Evolutionary conservation across 2,113 vertebrate species (phyloP).

Genomic region (Patagioenas fasciata): DNA sequence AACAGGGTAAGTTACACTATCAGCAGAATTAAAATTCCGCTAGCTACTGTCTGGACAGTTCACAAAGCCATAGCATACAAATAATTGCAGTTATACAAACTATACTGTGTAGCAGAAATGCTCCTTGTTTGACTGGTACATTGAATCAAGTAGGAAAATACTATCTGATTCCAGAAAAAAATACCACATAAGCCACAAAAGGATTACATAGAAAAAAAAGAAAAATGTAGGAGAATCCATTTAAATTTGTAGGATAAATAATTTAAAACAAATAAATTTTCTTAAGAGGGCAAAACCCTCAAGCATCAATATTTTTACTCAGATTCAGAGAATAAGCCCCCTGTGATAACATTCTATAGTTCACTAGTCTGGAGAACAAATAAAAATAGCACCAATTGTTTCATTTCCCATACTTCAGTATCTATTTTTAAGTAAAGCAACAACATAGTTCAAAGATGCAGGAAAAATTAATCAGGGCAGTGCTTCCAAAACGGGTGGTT

Average conservation of each 20-base stretch:
- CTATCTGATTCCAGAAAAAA: neutral
- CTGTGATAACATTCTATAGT: neutral
- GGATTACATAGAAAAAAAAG: neutral
- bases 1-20: neutral
- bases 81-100: neutral
- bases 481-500: neutral
- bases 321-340: neutral
- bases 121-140: neutral
- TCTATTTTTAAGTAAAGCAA: neutral
- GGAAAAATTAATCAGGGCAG: neutral
- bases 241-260: neutral
- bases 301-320: neutral
- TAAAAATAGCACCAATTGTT: neutral
- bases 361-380: neutral
- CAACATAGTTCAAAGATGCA: neutral
- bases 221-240: neutral
- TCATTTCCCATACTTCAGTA: neutral
- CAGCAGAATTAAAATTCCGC: neutral
- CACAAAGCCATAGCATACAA: neutral
- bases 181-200: neutral
- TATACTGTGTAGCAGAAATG: neutral
- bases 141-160: neutral
- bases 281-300: neutral
- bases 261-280: neutral
- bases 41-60: neutral